Base-by-base conservation (phyloP, 1,140 invertebrate genomes). In the Hylaeus anthracinus region DNA sequence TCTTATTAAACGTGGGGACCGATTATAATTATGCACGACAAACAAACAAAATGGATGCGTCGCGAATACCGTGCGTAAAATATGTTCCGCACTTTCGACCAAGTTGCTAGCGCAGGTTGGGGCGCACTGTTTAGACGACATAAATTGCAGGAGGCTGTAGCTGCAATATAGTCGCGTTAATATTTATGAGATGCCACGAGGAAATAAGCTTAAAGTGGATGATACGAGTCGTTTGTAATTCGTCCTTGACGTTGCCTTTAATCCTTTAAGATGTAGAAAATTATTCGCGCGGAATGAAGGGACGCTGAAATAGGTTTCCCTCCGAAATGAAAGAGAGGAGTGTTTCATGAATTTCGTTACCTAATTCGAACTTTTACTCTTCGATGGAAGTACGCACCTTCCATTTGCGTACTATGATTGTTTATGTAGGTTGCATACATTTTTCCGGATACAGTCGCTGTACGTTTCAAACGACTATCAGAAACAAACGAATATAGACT, bases 221-320 rank as follows among this genome's bases (percentile, higher is more conserved):
- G 45, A 79, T 55, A 64, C 69, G 12, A 79, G 26, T 63, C 45
- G 48, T 79, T 64, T 61, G 48, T 79, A 79, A 79, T 72, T 55
- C 60, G 45, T 64, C 2, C 58, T 37, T 45, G 58, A 55, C 48
- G 66, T 63, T 64, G 48, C 39, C 12, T 55, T 55, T 79, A 72
- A 79, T 79, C 58, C 39, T 64, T 72, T 55, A 64, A 72, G 58
- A 79, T 55, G 58, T 39, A 55, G 58, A 39, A 48, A 79, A 63
- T 72, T 72, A 72, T 71, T 76, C 53, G 74, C 26, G 5, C 26
- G 66, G 15, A 70, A 60, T 41, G 26, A 77, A 51, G 65, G 53
- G 70, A 69, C 26, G 9, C 8, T 3, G 41, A 43, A 58, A 15
- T 2, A 10, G 53, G 5, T 55, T 55, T 37, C 1, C 41, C 14